Evolutionary conservation across 1,140 invertebrate genomes (phyloP).

Genomic region (Drosophila nasuta): DNA sequence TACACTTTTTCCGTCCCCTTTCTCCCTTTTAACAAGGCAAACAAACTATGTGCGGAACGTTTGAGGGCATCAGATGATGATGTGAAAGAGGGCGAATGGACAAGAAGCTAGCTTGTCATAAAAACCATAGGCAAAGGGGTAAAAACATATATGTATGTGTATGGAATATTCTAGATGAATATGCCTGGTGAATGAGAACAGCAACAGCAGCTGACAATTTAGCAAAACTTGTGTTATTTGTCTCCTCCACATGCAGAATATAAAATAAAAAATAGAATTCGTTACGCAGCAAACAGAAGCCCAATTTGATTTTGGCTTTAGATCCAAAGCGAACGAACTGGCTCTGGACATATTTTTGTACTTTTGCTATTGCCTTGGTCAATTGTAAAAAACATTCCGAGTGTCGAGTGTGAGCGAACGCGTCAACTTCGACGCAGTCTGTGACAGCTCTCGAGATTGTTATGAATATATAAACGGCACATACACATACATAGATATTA

Average conservation of each 20-base stretch:
- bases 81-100: slow-evolving; percentile 29
- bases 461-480: slow-evolving; percentile 69
- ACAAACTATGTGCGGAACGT: slow-evolving; percentile 55
- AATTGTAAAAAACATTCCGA: slow-evolving; percentile 71
- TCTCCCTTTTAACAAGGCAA: slow-evolving; percentile 9
- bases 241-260: slow-evolving; percentile 61
- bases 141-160: slow-evolving; percentile 32
- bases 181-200: slow-evolving; percentile 10
- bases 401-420: slow-evolving; percentile 11
- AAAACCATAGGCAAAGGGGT: slow-evolving; percentile 45
- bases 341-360: slow-evolving; percentile 21
- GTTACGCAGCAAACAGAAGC: slow-evolving; percentile 56
- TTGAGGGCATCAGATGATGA: slow-evolving; percentile 20
- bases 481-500: slow-evolving; percentile 34
- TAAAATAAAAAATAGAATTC: slow-evolving; percentile 61
- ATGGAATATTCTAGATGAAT: slow-evolving; percentile 30
- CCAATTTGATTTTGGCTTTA: slow-evolving; percentile 75
- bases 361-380: slow-evolving; percentile 58
- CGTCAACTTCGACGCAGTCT: slow-evolving; percentile 58
- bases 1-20: background rate
- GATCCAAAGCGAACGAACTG: slow-evolving; percentile 9
- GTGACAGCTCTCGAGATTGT: slow-evolving; percentile 76
- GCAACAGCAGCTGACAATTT: slow-evolving; percentile 71
- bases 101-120: slow-evolving; percentile 30
- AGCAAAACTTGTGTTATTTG: slow-evolving; percentile 73